phyloP scores from a whole-genome alignment of 2,888 invertebrate species.

The Pomacea canaliculata region DNA sequence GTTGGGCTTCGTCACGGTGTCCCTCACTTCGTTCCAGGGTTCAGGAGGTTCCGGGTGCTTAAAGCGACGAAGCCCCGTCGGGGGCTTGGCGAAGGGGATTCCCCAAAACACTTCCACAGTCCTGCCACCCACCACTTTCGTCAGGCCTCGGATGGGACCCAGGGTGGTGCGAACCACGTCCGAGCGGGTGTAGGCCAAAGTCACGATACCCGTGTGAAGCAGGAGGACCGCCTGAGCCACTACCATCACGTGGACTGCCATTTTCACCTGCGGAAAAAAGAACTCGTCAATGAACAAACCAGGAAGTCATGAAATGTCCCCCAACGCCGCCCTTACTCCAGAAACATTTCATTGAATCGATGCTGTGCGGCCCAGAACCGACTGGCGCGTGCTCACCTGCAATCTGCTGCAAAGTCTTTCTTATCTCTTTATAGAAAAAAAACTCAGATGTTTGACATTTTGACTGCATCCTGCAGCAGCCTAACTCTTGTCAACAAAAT shows the following conservation, averaged over 20 bases:
- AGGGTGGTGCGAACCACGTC: slow-evolving; percentile 17
- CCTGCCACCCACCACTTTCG: slow-evolving; percentile 10
- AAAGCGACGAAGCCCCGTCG: slow-evolving; percentile 85
- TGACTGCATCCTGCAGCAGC: too few relatives aligned
- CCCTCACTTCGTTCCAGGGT: slow-evolving; percentile 87
- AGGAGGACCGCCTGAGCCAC: not conserved
- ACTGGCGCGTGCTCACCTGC: too few relatives aligned
- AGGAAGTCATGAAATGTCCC: too few relatives aligned
- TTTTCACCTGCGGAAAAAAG: not conserved
- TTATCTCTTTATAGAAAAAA: too few relatives aligned
- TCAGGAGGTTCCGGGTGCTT: slow-evolving; percentile 87
- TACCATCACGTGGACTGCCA: not conserved
- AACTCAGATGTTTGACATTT: too few relatives aligned
- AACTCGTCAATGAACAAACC: too few relatives aligned
- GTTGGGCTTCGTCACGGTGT: slow-evolving; percentile 85
- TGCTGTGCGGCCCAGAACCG: too few relatives aligned
- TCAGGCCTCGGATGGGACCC: slow-evolving; percentile 33
- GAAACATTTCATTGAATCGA: too few relatives aligned
- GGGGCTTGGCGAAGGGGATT: slow-evolving; percentile 92
- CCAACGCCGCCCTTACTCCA: too few relatives aligned
- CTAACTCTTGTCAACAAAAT: too few relatives aligned
- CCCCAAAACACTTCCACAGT: slow-evolving; percentile 86
- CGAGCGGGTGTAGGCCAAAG: not conserved
- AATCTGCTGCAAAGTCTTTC: too few relatives aligned
- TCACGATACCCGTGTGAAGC: not conserved